Evolutionary conservation across 2,113 vertebrate species (phyloP), one percentile per base, ranked within the genome.

Genomic region (Maccullochella peelii): DNA sequence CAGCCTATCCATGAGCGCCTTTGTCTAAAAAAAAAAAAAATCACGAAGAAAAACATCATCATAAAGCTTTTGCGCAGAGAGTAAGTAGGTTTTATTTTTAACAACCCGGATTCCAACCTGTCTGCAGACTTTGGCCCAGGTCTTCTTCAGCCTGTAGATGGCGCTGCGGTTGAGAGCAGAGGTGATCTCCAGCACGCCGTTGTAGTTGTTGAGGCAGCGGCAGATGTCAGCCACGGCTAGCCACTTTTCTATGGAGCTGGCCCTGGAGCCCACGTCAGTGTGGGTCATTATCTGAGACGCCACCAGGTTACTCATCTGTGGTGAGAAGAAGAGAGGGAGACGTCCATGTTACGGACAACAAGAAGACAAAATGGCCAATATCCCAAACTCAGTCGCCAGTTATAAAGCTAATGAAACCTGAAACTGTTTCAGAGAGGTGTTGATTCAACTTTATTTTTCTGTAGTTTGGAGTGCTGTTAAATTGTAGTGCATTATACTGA

Each of bases 111-210:
- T 20, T 2, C 52, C 0, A 66, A 98, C 98, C 97, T 99, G 98
- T 75, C 98, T 99, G 94, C 97, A 97, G 89, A 99, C 97, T 94
- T 99, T 99, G 15, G 96, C 95, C 98, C 98, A 99, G 49, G 98
- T 99, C 93, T 99, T 99, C 95, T 99, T 99, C 82, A 99, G 96
- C 92, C 98, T 95, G 95, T 97, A 99, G 96, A 99, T 96, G 95
- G 98, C 98, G 89, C 97, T 99, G 91, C 98, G 97, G 93, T 99
- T 99, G 79, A 99, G 97, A 69, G 98, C 98, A 0, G 98, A 99
- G 1, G 97, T 99, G 96, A 99, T 98, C 95, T 99, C 98, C 94
- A 99, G 95, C 38, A 99, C 97, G 0, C 98, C 98, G 0, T 99
- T 99, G 82, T 98, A 99, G 93, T 99, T 99, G 94, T 99, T 97